A percentile compares a stretch with the other conserved stretches of the same genome.
Evolutionary conservation across 2,113 vertebrate species (phyloP).

Genomic region (Muntiacus muntjak): DNA sequence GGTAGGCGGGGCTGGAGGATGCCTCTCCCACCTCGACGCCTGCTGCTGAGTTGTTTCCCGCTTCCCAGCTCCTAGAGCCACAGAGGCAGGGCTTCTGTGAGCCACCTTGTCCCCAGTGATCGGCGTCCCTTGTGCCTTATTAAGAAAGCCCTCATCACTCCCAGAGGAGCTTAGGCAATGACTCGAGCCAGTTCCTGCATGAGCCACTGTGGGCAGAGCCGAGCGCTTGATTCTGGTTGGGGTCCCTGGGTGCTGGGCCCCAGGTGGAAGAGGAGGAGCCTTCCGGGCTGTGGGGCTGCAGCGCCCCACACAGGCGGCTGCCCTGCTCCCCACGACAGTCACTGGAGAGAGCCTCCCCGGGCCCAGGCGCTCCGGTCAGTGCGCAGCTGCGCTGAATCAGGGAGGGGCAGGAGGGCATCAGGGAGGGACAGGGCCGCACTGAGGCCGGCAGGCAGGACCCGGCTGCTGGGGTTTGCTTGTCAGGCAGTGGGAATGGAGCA

Average conservation of each 20-base stretch:
- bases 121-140: not conserved
- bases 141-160: not conserved
- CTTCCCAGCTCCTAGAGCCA: not conserved
- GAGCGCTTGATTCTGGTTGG: fast-evolving
- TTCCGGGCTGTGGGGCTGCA: not conserved
- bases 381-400: not conserved
- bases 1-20: not conserved
- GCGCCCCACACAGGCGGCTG: not conserved
- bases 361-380: not conserved
- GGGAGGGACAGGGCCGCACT: no score
- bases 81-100: not conserved
- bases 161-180: not conserved
- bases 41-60: not conserved
- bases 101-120: not conserved
- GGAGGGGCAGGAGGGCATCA: not conserved
- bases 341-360: not conserved
- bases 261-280: not conserved
- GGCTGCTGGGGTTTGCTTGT: not conserved
- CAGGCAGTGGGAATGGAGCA: not conserved
- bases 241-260: not conserved
- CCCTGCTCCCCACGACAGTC: not conserved
- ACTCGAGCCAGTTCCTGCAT: not conserved
- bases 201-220: not conserved
- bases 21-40: fast-evolving
- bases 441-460: not conserved